These are phyloP conservation scores for Drosophila neutralis DNA, from an alignment of 2,888 invertebrate species.

Conservation along the genomic window DNA sequence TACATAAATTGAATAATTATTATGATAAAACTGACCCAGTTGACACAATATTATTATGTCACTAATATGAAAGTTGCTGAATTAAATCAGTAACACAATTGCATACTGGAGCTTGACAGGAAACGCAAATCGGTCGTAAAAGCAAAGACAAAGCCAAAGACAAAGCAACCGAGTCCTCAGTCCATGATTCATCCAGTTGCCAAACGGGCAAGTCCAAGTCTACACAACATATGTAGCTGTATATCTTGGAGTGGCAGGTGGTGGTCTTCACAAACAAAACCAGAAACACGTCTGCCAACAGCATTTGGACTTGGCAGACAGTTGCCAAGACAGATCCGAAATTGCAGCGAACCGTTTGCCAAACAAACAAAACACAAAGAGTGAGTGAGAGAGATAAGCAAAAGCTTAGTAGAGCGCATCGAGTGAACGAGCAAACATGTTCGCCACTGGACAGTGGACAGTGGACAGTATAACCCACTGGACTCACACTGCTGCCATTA, in stretches of 20 bases:
- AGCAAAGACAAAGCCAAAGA: constrained; percentile 15
- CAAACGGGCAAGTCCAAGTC: constrained; percentile 36
- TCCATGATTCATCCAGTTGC: constrained; percentile 56
- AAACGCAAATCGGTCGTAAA: constrained; percentile 58
- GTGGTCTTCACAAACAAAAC: constrained; percentile 56
- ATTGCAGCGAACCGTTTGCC: constrained; percentile 60
- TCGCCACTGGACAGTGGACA: constrained; percentile 44
- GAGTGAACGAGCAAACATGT: constrained; percentile 64
- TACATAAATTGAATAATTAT: not conserved
- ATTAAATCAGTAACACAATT: constrained; percentile 71
- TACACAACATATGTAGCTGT: constrained; percentile 25
- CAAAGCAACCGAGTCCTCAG: constrained; percentile 36
- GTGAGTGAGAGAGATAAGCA: constrained; percentile 61
- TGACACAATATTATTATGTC: constrained; percentile 1
- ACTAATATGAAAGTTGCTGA: constrained; percentile 13
- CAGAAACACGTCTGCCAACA: constrained; percentile 35
- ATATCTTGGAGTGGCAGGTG: constrained; percentile 38
- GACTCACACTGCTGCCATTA: constrained; percentile 30
- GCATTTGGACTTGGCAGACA: constrained; percentile 45
- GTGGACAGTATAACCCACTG: constrained; percentile 22
- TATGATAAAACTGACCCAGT: not conserved
- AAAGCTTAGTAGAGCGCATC: constrained; percentile 83
- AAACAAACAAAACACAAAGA: constrained; percentile 32
- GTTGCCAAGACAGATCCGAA: constrained; percentile 44
- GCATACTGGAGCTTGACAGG: constrained; percentile 65